These are phyloP conservation scores for Sceloporus undulatus DNA, from an alignment of 2,113 vertebrate genomes.

Conservation along the genomic window DNA sequence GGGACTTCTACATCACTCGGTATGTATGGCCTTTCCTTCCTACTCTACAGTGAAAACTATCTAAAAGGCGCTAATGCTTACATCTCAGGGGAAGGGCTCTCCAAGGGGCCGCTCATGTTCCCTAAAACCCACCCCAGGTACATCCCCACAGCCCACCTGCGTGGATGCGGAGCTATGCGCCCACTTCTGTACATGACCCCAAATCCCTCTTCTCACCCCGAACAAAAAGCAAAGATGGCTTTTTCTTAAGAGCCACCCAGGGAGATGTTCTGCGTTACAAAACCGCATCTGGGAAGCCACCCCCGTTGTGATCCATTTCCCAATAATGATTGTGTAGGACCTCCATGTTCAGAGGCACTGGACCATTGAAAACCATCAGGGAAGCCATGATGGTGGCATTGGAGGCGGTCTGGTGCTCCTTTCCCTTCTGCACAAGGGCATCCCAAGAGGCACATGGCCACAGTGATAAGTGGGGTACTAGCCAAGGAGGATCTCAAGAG, in stretches of 20 bases:
- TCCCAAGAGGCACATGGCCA: too few species aligned
- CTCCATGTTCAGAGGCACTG: background rate
- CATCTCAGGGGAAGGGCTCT: background rate
- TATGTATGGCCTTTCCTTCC: background rate
- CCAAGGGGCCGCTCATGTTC: background rate
- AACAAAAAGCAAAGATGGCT: background rate
- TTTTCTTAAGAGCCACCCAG: background rate
- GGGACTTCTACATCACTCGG: accelerated
- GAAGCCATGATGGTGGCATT: too few species aligned
- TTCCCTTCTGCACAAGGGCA: too few species aligned
- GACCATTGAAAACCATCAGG: background rate
- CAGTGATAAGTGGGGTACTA: too few species aligned
- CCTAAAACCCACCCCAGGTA: background rate
- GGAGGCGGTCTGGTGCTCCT: too few species aligned
- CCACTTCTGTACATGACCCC: background rate
- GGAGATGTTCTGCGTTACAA: background rate
- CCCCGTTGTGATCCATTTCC: background rate
- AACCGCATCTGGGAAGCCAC: too few species aligned
- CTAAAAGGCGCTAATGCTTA: slow-evolving; percentile 14
- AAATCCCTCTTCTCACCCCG: background rate
- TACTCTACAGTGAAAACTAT: background rate
- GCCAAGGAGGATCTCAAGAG: too few species aligned
- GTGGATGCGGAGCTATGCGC: too few species aligned
- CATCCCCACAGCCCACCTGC: background rate
- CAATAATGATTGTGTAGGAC: background rate